Percentiles rank a stretch among this genome's conserved stretches.
These are phyloP conservation scores for Callyntrura sp. DNA, from an alignment of 2,888 invertebrate species.

Conservation along the genomic window DNA sequence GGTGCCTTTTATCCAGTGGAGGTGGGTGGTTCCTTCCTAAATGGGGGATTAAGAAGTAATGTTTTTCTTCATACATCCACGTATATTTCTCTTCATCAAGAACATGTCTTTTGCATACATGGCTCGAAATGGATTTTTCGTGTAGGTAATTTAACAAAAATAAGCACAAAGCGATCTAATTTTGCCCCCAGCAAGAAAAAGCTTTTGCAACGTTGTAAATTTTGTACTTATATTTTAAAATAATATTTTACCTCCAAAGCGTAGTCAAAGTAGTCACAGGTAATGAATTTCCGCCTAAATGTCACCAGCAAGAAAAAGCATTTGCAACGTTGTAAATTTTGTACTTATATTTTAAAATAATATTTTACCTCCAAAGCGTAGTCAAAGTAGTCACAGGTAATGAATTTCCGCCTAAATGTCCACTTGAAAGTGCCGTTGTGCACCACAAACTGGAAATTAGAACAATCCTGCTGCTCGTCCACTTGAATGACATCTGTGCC, in stretches of 20 bases:
- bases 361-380: slow-evolving; percentile 92
- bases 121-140: slow-evolving; percentile 65
- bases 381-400: slow-evolving; percentile 92
- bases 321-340: too few relatives aligned
- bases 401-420: slow-evolving; percentile 92
- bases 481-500: slow-evolving; percentile 76
- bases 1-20: slow-evolving; percentile 93
- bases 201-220: too few relatives aligned
- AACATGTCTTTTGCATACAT: slow-evolving; percentile 13
- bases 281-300: slow-evolving; percentile 93
- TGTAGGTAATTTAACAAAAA: slow-evolving; percentile 15
- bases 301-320: slow-evolving; percentile 85
- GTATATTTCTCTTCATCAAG: neutral
- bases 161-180: slow-evolving; percentile 12
- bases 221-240: too few relatives aligned
- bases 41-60: neutral
- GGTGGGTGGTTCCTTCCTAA: slow-evolving; percentile 95
- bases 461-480: slow-evolving; percentile 92
- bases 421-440: slow-evolving; percentile 89
- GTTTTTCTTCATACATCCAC: too few relatives aligned
- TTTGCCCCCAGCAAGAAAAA: slow-evolving; percentile 34
- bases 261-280: slow-evolving; percentile 92
- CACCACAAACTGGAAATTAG: slow-evolving; percentile 86
- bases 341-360: too few relatives aligned
- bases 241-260: slow-evolving; percentile 92